These are phyloP conservation scores for Hydrophis major DNA, from an alignment of 2,797 vertebrate species.

Conservation along the genomic window DNA sequence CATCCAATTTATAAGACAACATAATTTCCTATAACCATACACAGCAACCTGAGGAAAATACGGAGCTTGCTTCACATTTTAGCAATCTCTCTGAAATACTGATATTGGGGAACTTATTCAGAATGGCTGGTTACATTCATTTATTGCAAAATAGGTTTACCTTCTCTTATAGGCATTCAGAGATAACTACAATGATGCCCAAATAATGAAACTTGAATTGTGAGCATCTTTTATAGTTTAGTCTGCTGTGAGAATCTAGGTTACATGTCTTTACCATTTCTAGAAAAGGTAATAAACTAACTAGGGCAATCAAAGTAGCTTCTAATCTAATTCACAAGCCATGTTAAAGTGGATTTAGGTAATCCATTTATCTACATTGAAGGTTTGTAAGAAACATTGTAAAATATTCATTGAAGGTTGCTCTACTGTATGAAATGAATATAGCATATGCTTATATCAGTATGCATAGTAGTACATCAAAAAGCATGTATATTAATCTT, in stretches of 20 bases:
- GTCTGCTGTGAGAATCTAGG: neutral
- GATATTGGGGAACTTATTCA: neutral
- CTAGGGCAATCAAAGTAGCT: neutral
- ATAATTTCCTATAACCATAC: slow-evolving; percentile 3
- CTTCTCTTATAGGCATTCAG: neutral
- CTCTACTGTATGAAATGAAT: neutral
- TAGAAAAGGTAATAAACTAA: neutral
- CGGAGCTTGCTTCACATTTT: neutral
- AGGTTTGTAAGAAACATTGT: neutral
- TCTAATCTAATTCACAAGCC: neutral
- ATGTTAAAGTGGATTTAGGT: neutral
- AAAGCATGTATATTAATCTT: neutral
- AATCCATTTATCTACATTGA: neutral
- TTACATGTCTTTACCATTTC: neutral
- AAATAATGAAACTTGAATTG: neutral
- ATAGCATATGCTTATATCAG: neutral
- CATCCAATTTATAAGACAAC: neutral
- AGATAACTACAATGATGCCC: neutral
- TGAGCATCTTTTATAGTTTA: neutral
- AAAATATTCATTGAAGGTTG: neutral
- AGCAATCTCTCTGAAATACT: neutral
- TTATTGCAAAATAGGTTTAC: neutral
- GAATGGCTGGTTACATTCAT: neutral
- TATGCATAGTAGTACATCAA: neutral
- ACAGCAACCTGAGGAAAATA: slow-evolving; percentile 5